Percentiles rank a stretch among this genome's conserved stretches.
phyloP scores from a whole-genome alignment of 2,797 vertebrate genomes.

The Myotis daubentonii region DNA sequence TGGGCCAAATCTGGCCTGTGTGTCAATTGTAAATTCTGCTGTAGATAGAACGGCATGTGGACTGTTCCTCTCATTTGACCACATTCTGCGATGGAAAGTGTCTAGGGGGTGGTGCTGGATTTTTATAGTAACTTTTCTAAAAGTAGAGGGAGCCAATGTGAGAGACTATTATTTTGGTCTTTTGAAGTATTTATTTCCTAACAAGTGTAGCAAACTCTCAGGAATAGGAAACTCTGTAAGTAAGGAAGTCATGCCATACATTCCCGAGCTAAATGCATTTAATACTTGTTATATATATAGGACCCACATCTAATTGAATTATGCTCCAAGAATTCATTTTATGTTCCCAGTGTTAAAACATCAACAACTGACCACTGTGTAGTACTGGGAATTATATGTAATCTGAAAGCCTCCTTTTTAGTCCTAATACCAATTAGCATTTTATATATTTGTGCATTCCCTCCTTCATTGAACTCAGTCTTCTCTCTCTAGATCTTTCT shows the following conservation, averaged over 20 bases:
- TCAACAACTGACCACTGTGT: neutral
- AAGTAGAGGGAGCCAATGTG: constrained; percentile 30
- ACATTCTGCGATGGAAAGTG: neutral
- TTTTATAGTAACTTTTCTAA: constrained; percentile 56
- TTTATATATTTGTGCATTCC: neutral
- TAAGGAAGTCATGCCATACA: constrained; percentile 69
- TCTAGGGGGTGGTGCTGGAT: neutral
- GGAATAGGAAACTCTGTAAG: constrained; percentile 61
- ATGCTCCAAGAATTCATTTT: constrained; percentile 58
- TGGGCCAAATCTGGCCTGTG: neutral
- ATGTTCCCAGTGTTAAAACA: neutral
- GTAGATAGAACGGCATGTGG: neutral
- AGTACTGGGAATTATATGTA: neutral
- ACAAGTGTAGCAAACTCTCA: constrained; percentile 39
- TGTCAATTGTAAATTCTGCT: neutral
- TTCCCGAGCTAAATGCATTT: constrained; percentile 51
- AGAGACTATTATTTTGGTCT: constrained; percentile 21
- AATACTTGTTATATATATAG: constrained; percentile 54
- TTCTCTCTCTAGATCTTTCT: neutral
- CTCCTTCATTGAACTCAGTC: neutral
- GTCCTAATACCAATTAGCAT: neutral
- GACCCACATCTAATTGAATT: constrained; percentile 67
- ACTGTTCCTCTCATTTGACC: neutral
- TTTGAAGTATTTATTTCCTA: constrained; percentile 67
- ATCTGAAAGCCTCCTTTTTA: neutral